A percentile compares a stretch with the other conserved stretches of the same genome.
Evolutionary conservation across 1,140 invertebrate species (phyloP).

Genomic region (Caenorhabditis tropicalis): DNA sequence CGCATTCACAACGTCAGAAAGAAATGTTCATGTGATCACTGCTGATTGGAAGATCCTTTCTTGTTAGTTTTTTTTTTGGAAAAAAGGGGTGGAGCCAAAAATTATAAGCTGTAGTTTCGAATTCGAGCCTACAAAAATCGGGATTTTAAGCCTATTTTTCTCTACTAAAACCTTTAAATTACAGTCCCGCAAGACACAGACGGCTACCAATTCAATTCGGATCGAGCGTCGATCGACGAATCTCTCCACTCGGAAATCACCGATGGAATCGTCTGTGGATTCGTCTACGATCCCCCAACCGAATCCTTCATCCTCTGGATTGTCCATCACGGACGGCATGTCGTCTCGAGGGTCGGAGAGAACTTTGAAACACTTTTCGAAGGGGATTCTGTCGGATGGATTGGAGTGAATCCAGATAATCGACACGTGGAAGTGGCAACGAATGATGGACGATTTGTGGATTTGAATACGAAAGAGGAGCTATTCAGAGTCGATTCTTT

Average conservation of each 20-base stretch:
- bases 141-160: background rate
- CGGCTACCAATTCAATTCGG: background rate
- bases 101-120: background rate
- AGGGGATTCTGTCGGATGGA: background rate
- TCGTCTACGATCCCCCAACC: background rate
- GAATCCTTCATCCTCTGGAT: background rate
- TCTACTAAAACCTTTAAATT: too few species aligned
- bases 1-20: background rate
- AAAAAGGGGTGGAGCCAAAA: background rate
- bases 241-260: background rate
- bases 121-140: background rate
- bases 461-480: background rate
- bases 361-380: background rate
- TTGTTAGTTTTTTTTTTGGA: background rate
- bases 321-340: background rate
- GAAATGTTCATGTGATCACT: background rate
- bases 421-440: background rate
- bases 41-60: conserved; percentile 3
- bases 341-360: background rate
- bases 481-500: background rate
- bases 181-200: background rate
- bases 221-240: conserved; percentile 3
- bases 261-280: background rate
- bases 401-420: background rate
- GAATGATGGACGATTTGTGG: background rate